These are phyloP conservation scores for Stenotaenia linearis DNA, from an alignment of 2,888 invertebrate species.

Conservation along the genomic window DNA sequence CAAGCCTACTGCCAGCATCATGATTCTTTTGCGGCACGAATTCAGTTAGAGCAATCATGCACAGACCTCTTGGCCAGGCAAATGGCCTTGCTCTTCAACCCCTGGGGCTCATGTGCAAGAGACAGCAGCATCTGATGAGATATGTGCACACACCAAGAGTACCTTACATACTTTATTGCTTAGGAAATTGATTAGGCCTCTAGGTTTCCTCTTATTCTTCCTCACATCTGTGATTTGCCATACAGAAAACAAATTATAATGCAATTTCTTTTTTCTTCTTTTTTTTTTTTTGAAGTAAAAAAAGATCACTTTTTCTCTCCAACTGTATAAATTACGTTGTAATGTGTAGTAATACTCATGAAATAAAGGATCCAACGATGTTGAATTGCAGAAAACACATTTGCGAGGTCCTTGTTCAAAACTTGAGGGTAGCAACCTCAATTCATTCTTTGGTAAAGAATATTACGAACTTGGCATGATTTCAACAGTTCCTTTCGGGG, in stretches of 20 bases:
- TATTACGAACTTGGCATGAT: background rate
- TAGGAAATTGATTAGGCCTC: background rate
- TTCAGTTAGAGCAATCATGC: conserved; percentile 6
- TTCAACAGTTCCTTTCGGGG: background rate
- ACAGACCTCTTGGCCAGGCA: conserved; percentile 23
- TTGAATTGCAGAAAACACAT: background rate
- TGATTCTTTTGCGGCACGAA: conserved; percentile 11
- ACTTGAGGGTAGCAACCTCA: background rate
- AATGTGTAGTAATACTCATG: background rate
- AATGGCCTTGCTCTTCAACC: background rate
- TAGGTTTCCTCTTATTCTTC: background rate
- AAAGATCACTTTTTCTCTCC: background rate
- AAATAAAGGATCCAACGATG: background rate
- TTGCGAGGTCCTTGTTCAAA: background rate
- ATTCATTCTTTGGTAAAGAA: background rate
- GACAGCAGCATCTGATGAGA: conserved; percentile 1
- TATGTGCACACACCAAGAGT: background rate
- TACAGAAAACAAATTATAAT: background rate
- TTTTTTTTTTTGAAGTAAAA: background rate
- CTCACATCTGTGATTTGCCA: background rate
- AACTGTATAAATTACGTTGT: background rate
- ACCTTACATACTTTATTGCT: background rate
- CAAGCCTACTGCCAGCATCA: background rate
- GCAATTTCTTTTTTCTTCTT: background rate
- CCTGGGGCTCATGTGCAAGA: conserved; percentile 1